Evolutionary conservation across 2,888 invertebrate genomes (phyloP).

Genomic region (Dichetophora obliterata): DNA sequence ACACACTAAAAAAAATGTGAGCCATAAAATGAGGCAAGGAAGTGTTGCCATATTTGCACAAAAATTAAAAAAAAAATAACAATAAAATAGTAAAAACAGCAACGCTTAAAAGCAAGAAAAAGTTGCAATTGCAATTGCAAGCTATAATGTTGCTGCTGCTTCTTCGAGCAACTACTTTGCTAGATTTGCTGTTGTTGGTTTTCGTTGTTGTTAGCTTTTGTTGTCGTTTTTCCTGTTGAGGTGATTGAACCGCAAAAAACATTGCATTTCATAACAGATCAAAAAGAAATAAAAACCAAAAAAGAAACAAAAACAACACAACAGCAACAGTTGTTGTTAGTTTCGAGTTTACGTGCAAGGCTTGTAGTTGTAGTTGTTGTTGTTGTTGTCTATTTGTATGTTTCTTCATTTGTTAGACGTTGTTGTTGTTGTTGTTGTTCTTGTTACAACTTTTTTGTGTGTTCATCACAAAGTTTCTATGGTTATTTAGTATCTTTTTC

Average conservation of each 20-base stretch:
- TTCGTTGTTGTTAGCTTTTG: no score
- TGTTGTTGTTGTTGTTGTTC: background rate
- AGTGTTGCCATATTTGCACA: no score
- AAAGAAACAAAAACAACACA: background rate
- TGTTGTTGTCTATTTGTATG: no score
- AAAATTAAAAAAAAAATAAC: no score
- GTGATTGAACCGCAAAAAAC: slow-evolving; percentile 15
- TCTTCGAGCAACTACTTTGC: no score
- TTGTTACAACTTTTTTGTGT: background rate
- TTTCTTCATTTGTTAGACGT: background rate
- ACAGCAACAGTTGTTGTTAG: background rate
- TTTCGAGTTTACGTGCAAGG: background rate
- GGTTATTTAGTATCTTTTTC: background rate
- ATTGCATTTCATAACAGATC: slow-evolving; percentile 16
- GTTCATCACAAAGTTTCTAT: background rate
- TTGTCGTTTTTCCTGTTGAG: background rate
- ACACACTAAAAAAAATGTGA: background rate
- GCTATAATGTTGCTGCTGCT: background rate
- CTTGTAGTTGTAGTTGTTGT: background rate
- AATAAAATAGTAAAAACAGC: no score
- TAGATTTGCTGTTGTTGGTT: background rate
- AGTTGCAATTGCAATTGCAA: background rate
- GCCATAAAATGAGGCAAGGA: no score
- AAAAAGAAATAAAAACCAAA: background rate
- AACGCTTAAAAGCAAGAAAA: background rate